Base-by-base conservation (phyloP, 2,888 invertebrate species). In the Dascillus cervinus region DNA sequence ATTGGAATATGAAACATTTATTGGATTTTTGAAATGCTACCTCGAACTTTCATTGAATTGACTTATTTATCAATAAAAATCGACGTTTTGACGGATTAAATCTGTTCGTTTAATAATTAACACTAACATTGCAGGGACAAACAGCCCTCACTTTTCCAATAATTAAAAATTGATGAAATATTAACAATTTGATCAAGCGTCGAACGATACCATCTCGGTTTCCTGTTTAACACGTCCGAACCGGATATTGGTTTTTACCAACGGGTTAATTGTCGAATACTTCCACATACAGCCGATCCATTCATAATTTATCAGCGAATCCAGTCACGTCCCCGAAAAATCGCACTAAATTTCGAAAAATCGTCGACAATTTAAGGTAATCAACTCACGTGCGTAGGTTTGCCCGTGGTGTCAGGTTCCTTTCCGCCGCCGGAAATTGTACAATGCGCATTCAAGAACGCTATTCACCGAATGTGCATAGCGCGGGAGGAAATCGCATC, bases 141-240 rank as follows among this genome's bases (percentile, higher is more conserved):
- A n/a, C n/a, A n/a, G n/a, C n/a, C n/a, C n/a, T n/a, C n/a, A n/a
- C n/a, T n/a, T n/a, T n/a, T n/a, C n/a, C n/a, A n/a, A n/a, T n/a
- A n/a, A n/a, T n/a, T n/a, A n/a, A n/a, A n/a, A n/a, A n/a, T n/a
- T n/a, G n/a, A n/a, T n/a, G n/a, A n/a, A n/a, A n/a, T n/a, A n/a
- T n/a, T n/a, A n/a, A n/a, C n/a, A n/a, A n/a, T n/a, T n/a, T n/a
- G n/a, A n/a, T n/a, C n/a, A n/a, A n/a, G n/a, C n/a, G n/a, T n/a
- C n/a, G n/a, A n/a, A n/a, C n/a, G n/a, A n/a, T n/a, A n/a, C n/a
- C n/a, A n/a, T n/a, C 41, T 36, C 43, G 47, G 32, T 53, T 56
- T 56, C 52, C 55, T 50, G 56, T 50, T 47, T 34, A n/a, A n/a
- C n/a, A n/a, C n/a, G n/a, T n/a, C n/a, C n/a, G n/a, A 37, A 50